These are phyloP conservation scores for Sacculina carcini DNA, from an alignment of 2,888 invertebrate genomes.

Conservation along the genomic window DNA sequence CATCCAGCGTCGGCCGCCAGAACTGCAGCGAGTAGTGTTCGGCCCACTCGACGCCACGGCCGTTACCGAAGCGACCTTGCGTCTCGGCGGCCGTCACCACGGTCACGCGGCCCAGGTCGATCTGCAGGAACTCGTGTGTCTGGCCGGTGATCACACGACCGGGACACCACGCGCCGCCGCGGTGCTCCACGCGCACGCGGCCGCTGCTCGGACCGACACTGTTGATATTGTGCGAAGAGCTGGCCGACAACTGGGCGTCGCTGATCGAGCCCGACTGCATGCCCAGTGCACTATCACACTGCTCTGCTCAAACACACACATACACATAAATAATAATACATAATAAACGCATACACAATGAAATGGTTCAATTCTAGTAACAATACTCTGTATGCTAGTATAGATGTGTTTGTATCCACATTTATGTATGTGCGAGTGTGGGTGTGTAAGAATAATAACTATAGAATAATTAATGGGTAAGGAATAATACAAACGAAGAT, in stretches of 20 bases:
- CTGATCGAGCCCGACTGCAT: slow-evolving; percentile 23
- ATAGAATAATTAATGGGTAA: too few species aligned
- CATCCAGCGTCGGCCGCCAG: slow-evolving; percentile 8
- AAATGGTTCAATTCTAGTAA: too few species aligned
- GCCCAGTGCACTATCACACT: slow-evolving; percentile 18
- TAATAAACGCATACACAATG: too few species aligned
- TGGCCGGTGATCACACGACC: slow-evolving; percentile 4
- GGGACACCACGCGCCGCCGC: slow-evolving; percentile 12
- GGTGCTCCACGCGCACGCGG: slow-evolving; percentile 10
- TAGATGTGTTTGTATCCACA: too few species aligned
- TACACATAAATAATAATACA: too few species aligned
- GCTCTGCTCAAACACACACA: too few species aligned
- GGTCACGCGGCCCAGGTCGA: slow-evolving; percentile 9
- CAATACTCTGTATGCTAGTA: too few species aligned
- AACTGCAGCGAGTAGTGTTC: slow-evolving; percentile 9
- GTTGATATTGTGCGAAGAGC: slow-evolving; percentile 20
- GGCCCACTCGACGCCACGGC: slow-evolving; percentile 10
- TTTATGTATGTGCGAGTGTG: too few species aligned
- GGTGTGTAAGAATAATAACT: too few species aligned
- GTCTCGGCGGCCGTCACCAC: slow-evolving; percentile 12
- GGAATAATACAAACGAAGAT: too few species aligned
- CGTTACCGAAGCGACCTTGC: slow-evolving; percentile 11
- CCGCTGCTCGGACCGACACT: slow-evolving; percentile 4
- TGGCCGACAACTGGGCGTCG: slow-evolving; percentile 22
- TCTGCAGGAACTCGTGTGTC: slow-evolving; percentile 10